Percentiles rank a stretch among this genome's conserved stretches.
These are phyloP conservation scores for Brachyptera risi DNA, from an alignment of 2,888 invertebrate genomes.

Conservation along the genomic window DNA sequence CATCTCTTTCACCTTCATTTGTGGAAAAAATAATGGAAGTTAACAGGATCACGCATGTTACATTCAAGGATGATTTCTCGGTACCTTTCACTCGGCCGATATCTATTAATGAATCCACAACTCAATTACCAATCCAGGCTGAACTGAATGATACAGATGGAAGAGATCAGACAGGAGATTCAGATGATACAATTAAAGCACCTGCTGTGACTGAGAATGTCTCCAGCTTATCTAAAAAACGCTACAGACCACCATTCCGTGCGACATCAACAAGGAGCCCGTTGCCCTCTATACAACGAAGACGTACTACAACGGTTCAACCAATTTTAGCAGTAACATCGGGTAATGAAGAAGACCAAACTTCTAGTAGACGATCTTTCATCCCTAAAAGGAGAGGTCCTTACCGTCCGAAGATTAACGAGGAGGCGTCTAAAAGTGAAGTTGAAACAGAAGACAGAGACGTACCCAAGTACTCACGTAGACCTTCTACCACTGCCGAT, in stretches of 20 bases:
- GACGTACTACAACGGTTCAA: not conserved
- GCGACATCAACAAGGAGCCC: not conserved
- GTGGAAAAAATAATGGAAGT: constrained; percentile 30
- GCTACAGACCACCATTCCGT: not conserved
- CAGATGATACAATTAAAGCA: not conserved
- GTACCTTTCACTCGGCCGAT: not conserved
- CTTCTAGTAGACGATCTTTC: not conserved
- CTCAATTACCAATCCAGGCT: not conserved
- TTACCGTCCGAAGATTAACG: constrained; percentile 3
- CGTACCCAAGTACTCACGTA: no score
- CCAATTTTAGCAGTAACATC: not conserved
- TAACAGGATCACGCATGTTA: constrained; percentile 26
- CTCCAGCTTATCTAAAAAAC: not conserved
- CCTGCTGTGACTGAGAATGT: not conserved
- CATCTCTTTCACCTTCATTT: not conserved
- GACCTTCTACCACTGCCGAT: no score
- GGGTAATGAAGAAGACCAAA: not conserved
- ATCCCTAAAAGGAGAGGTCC: not conserved
- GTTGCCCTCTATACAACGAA: not conserved
- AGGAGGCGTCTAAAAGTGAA: no score
- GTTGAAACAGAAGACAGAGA: no score
- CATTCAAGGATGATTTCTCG: constrained; percentile 22
- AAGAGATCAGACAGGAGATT: not conserved
- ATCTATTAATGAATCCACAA: constrained; percentile 10
- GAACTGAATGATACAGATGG: not conserved